Evolutionary conservation across 2,113 vertebrate genomes (phyloP), one percentile per base, ranked within the genome.

Genomic region (Calonectris borealis): DNA sequence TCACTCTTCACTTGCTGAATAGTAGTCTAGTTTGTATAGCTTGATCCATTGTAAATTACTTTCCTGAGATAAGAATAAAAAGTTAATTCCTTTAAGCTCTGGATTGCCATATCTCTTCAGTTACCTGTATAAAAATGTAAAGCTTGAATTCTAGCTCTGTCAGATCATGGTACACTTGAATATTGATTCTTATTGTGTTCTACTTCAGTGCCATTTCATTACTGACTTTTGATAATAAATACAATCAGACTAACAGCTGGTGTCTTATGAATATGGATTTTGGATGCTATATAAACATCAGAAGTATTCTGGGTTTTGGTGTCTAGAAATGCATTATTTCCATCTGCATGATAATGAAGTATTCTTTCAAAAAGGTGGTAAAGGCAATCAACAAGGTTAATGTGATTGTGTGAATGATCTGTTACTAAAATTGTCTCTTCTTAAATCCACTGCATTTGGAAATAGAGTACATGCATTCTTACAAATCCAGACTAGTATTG

Each of bases 181-280:
- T 76, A 57, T 68, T 72, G 81, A 38, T 85, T 80, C 60, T 86
- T 60, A n/a, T 2, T 65, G 40, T 54, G 92, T 91, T 96, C 90
- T 87, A 3, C 68, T 73, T 90, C 58, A 62, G 54, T 65, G 66
- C 75, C 1, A 7, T 90, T 95, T 86, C 85, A 48, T 95, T 93
- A 83, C 83, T 86, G 72, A 58, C n/a, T 86, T 94, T 16, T 13
- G 36, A 58, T 90, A 83, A 88, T 66, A 94, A 95, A 96, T 76
- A 79, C 54, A 83, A 18, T 93, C 91, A 80, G 42, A 70, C 66
- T 86, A 73, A 62, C 75, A 90, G 82, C 79, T 86, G 85, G 44
- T 70, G 16, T 69, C 82, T 85, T 76, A 73, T 72, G 87, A 90
- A 90, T 91, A 86, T 90, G 87, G 49, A 70, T 83, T 49, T 54